A percentile compares a stretch with the other conserved stretches of the same genome.
These are phyloP conservation scores for Mesorhabditis belari DNA, from an alignment of 2,888 invertebrate genomes.

Conservation along the genomic window DNA sequence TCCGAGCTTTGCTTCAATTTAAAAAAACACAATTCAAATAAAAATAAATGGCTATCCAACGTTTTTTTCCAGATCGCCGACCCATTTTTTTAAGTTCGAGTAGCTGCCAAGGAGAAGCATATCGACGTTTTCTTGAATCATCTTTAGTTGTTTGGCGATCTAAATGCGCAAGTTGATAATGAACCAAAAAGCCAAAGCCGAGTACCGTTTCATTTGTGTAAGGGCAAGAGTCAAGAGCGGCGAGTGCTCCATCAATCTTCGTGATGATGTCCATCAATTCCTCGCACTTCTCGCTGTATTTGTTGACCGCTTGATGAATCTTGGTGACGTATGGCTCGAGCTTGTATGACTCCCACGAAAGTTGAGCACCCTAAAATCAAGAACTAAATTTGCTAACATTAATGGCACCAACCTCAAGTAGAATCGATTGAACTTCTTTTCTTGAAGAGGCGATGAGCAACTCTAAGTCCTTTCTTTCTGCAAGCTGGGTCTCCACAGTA, in stretches of 20 bases:
- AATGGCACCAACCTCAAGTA: conserved; percentile 77
- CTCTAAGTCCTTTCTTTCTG: conserved; percentile 67
- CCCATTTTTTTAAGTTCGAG: conserved; percentile 95
- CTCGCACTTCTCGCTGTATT: conserved; percentile 75
- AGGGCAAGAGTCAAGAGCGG: conserved; percentile 88
- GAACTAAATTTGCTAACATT: too few relatives aligned
- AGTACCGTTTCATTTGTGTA: conserved; percentile 67
- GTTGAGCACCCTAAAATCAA: conserved; percentile 78
- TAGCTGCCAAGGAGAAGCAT: conserved; percentile 91
- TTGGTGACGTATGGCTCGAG: conserved; percentile 93
- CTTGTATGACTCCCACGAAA: conserved; percentile 95
- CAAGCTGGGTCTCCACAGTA: conserved; percentile 93
- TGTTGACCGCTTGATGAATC: conserved; percentile 85
- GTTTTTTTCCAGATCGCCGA: conserved; percentile 77
- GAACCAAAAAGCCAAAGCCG: conserved; percentile 15
- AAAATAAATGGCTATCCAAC: background rate
- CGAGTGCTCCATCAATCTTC: conserved; percentile 88
- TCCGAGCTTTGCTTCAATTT: conserved; percentile 88
- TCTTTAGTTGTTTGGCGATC: conserved; percentile 68
- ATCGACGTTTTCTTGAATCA: conserved; percentile 94
- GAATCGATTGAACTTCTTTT: conserved; percentile 79
- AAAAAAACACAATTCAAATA: conserved; percentile 9
- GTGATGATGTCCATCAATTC: conserved; percentile 90
- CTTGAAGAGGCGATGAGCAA: conserved; percentile 90
- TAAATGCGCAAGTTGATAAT: conserved; percentile 57